Evolutionary conservation across 2,113 vertebrate genomes (phyloP).

Genomic region (Toxotes chatareus): DNA sequence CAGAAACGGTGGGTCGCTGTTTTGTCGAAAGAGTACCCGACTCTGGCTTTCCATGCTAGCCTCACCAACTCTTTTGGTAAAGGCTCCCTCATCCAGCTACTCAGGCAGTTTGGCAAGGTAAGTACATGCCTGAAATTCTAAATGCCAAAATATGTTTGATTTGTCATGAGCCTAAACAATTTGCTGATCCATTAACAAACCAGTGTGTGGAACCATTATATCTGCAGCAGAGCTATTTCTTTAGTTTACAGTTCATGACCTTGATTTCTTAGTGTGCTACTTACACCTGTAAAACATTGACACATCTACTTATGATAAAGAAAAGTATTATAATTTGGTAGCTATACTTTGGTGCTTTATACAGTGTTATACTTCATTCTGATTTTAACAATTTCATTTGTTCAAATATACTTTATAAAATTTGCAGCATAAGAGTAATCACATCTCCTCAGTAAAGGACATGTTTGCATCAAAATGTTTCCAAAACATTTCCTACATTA

Average conservation of each 20-base stretch:
- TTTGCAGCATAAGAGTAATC: too few relatives aligned
- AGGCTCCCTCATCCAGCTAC: slow-evolving; percentile 97
- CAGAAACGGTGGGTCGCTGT: slow-evolving; percentile 97
- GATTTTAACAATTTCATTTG: too few relatives aligned
- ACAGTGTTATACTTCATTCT: too few relatives aligned
- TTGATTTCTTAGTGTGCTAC: not conserved
- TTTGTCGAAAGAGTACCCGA: slow-evolving; percentile 94
- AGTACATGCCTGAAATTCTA: not conserved
- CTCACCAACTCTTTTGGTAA: slow-evolving; percentile 98
- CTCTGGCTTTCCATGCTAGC: slow-evolving; percentile 97
- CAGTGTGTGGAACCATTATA: slow-evolving; percentile 13
- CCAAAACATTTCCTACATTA: not conserved
- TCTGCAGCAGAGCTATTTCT: slow-evolving; percentile 32
- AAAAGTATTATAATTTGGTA: too few relatives aligned
- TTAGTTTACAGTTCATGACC: slow-evolving; percentile 21
- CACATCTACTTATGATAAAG: too few relatives aligned
- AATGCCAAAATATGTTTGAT: not conserved
- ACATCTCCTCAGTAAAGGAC: not conserved
- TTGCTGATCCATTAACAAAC: not conserved
- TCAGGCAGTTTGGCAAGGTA: slow-evolving; percentile 99
- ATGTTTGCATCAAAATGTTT: not conserved
- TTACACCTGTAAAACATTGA: not conserved
- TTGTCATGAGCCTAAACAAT: not conserved
- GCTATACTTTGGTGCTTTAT: too few relatives aligned
- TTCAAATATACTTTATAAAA: too few relatives aligned